Evolutionary conservation across 2,113 vertebrate genomes (phyloP), one percentile per base, ranked within the genome.

Genomic region (Etheostoma cragini): DNA sequence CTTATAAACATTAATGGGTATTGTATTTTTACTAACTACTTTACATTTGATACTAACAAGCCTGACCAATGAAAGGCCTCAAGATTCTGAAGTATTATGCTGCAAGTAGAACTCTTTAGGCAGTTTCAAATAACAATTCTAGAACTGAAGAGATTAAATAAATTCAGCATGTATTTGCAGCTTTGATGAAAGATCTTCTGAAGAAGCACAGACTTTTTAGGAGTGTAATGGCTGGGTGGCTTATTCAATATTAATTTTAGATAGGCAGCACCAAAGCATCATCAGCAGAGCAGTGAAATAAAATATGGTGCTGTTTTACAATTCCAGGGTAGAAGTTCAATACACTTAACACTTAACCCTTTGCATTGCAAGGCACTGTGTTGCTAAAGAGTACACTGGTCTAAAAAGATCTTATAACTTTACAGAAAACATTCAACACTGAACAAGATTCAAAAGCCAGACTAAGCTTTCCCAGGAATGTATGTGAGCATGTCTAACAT

Each of bases 101-200:
- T 53, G 3, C 57, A 67, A 30, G 46, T 6, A 19, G 53, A 46
- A 49, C 35, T 75, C 24, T 53, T 33, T 30, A n/a, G 47, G 16
- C 33, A 42, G 17, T 53, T 62, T 73, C 8, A 75, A 50, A 74
- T 22, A 75, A 22, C 17, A 75, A 46, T 33, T 58, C 52, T 65
- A 49, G 22, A 4, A 15, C 30, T 56, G 57, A 52, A 53, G 1
- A 24, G 4, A 45, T 15, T 35, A 42, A 65, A 76, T 63, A 56
- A 68, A 68, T 62, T 24, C 42, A 13, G 30, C n/a, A 63, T 63
- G 17, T 68, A 13, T 68, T 68, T 72, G 4, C 35, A 52, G 16
- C 67, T 78, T 63, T 81, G 68, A 73, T 69, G 56, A 58, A 60
- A 73, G 24, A 62, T 54, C 45, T 65, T 71, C 35, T 52, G 53